phyloP scores from a whole-genome alignment of 2,113 vertebrate species.

The Pachypanchax playfairii region DNA sequence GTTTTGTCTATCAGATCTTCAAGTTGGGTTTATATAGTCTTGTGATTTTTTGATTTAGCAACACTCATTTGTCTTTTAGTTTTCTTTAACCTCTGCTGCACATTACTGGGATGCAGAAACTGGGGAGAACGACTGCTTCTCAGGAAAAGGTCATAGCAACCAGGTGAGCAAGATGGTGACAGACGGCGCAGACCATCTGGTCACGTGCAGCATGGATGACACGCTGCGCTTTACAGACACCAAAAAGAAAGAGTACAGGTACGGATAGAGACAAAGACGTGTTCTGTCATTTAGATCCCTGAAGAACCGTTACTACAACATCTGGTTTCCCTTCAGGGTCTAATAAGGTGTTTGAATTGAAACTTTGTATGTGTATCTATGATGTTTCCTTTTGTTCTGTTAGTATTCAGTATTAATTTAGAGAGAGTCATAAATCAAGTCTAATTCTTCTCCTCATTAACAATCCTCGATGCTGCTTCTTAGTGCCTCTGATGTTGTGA shows the following conservation, averaged over 20 bases:
- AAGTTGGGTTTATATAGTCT: too few relatives aligned
- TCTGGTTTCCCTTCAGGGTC: too few relatives aligned
- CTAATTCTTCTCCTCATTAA: neutral
- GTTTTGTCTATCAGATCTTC: too few relatives aligned
- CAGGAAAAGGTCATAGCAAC: constrained; percentile 94
- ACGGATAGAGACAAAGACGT: constrained; percentile 14
- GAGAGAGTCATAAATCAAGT: neutral
- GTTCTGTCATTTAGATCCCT: too few relatives aligned
- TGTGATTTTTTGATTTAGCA: too few relatives aligned
- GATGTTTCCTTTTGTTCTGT: too few relatives aligned
- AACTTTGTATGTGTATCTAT: too few relatives aligned
- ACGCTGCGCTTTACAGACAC: constrained; percentile 89
- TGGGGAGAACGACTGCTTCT: constrained; percentile 87
- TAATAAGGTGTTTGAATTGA: too few relatives aligned
- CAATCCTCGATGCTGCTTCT: constrained; percentile 2
- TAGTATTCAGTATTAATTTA: neutral
- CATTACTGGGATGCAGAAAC: constrained; percentile 95
- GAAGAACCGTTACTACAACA: too few relatives aligned
- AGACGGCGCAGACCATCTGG: constrained; percentile 82
- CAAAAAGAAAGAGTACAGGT: constrained; percentile 90
- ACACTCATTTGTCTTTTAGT: neutral
- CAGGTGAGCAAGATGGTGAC: constrained; percentile 87
- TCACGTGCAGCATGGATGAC: constrained; percentile 97
- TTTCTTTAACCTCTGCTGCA: constrained; percentile 80
- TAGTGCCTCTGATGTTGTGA: constrained; percentile 89